Evolutionary conservation across 2,797 vertebrate species (phyloP).

Genomic region (Carduelis carduelis): DNA sequence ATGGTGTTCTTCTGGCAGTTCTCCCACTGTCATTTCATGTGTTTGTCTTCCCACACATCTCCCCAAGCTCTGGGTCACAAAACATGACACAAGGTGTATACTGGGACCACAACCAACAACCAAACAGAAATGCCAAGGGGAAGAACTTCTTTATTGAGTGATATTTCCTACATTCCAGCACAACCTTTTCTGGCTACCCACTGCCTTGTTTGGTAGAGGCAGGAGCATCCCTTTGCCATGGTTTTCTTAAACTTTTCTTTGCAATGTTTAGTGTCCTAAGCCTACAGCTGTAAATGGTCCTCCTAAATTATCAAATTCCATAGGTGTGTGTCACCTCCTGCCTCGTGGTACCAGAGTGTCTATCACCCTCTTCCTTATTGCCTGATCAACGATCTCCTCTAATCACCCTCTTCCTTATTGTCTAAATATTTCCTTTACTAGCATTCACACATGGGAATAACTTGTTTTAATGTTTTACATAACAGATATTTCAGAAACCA

Average conservation of each 20-base stretch:
- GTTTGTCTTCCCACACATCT: background rate
- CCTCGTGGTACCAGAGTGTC: background rate
- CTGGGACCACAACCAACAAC: background rate
- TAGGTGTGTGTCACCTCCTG: background rate
- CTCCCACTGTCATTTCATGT: background rate
- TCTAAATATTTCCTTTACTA: background rate
- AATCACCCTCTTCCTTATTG: constrained; percentile 34
- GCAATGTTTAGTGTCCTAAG: background rate
- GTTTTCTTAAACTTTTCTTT: background rate
- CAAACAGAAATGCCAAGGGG: background rate
- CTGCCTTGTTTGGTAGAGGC: background rate
- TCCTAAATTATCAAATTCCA: constrained; percentile 34
- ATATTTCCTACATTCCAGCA: background rate
- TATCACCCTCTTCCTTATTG: constrained; percentile 40
- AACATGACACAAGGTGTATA: background rate
- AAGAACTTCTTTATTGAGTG: background rate
- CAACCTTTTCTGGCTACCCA: background rate
- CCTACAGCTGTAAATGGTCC: background rate
- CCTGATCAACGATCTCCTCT: background rate
- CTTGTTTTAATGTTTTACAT: background rate
- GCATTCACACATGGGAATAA: background rate
- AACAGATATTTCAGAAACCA: background rate
- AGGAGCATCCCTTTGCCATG: background rate
- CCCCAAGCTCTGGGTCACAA: background rate
- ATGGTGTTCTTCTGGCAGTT: background rate